Percentiles rank a stretch among this genome's conserved stretches.
These are phyloP conservation scores for Eutrigla gurnardus DNA, from an alignment of 2,797 vertebrate genomes.

Conservation along the genomic window DNA sequence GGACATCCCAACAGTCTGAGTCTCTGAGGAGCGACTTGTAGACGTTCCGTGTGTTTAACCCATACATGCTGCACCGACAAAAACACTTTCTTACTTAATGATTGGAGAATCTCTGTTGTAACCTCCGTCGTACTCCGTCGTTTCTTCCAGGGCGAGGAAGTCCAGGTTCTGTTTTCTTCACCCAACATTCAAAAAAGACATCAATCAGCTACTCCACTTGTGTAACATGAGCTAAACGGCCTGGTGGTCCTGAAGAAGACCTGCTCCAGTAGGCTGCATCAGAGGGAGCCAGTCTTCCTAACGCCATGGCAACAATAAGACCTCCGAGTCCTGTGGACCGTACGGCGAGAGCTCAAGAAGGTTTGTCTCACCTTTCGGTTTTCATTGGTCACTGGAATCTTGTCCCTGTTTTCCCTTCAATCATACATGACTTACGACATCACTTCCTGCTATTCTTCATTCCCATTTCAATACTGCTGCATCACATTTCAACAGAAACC, in stretches of 20 bases:
- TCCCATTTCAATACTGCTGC: too few relatives aligned
- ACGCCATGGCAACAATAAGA: neutral
- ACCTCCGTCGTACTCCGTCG: slow-evolving; percentile 98
- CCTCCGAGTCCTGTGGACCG: neutral
- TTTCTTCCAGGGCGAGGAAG: slow-evolving; percentile 97
- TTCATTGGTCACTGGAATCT: slow-evolving; percentile 98
- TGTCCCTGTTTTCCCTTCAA: slow-evolving; percentile 96
- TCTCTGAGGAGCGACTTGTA: too few relatives aligned
- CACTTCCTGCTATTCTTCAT: too few relatives aligned
- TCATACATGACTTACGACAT: slow-evolving; percentile 88
- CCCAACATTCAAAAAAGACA: too few relatives aligned
- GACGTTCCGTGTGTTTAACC: too few relatives aligned
- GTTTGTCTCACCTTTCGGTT: slow-evolving; percentile 91
- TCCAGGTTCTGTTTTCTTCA: slow-evolving; percentile 88
- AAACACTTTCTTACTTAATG: slow-evolving; percentile 89
- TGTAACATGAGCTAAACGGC: neutral
- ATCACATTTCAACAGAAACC: too few relatives aligned
- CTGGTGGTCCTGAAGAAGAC: neutral
- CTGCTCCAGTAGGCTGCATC: neutral
- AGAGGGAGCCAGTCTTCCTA: neutral
- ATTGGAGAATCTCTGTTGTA: slow-evolving; percentile 95
- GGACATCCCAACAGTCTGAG: too few relatives aligned
- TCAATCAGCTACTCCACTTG: neutral
- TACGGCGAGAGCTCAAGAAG: neutral
- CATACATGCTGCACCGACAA: neutral